Evolutionary conservation across 2,797 vertebrate species (phyloP).

Genomic region (Chaetophractus vellerosus): DNA sequence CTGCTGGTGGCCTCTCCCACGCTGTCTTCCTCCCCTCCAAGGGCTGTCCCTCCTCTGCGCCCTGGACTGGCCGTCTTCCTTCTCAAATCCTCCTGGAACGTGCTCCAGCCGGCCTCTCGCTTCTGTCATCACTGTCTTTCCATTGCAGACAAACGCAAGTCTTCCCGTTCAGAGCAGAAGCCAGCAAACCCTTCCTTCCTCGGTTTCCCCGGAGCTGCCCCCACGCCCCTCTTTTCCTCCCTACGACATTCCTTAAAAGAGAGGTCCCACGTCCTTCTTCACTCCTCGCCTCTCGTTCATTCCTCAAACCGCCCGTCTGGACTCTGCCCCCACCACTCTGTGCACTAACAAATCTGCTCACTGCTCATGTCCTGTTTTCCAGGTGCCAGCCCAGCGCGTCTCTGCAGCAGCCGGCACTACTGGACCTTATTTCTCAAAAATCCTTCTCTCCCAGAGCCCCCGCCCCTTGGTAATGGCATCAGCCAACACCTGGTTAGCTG

Average conservation of each 20-base stretch:
- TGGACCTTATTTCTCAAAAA: not conserved
- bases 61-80: not conserved
- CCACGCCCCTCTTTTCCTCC: not conserved
- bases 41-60: not conserved
- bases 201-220: not conserved
- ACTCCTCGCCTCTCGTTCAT: not conserved
- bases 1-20: not conserved
- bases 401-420: not conserved
- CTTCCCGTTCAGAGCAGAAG: not conserved
- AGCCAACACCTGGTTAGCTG: not conserved
- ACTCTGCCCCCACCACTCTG: rapidly evolving
- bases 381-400: rapidly evolving
- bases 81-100: not conserved
- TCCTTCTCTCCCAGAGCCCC: not conserved
- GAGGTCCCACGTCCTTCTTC: not conserved
- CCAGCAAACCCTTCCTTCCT: not conserved
- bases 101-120: not conserved
- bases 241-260: not conserved
- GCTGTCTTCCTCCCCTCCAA: not conserved
- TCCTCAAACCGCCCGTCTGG: not conserved
- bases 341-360: not conserved
- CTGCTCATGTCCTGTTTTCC: not conserved
- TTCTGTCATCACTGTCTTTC: not conserved
- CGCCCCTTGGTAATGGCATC: not conserved
- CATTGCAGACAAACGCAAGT: not conserved